These are phyloP conservation scores for Clarias batrachus DNA, from an alignment of 2,113 vertebrate species.

Conservation along the genomic window DNA sequence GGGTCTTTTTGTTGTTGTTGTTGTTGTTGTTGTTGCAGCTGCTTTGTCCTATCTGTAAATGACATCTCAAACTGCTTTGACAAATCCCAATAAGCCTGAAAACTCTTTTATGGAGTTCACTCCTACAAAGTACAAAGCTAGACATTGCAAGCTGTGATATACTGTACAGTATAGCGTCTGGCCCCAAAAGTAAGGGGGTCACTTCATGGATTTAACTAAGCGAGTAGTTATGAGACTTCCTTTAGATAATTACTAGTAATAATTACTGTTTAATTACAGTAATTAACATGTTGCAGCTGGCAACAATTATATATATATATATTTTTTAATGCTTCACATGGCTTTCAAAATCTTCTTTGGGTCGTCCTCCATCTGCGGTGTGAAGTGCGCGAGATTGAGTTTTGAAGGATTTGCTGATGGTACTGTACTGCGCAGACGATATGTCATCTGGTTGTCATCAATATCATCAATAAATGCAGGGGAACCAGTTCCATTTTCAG, in stretches of 20 bases:
- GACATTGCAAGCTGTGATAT: not conserved
- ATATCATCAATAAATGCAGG: not conserved
- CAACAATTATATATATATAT: too few relatives aligned
- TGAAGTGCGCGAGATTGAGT: not conserved
- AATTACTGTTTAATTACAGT: too few relatives aligned
- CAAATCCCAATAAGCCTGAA: not conserved
- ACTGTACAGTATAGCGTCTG: not conserved
- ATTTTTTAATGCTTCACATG: not conserved
- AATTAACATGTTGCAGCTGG: too few relatives aligned
- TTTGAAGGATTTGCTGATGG: not conserved
- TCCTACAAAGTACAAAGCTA: not conserved
- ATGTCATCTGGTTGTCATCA: not conserved
- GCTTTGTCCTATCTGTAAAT: not conserved
- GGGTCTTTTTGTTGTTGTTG: not conserved
- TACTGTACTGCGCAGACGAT: not conserved
- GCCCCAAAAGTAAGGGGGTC: too few relatives aligned
- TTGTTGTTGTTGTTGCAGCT: not conserved
- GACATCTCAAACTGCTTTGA: not conserved
- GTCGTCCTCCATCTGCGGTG: not conserved
- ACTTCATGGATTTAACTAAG: too few relatives aligned
- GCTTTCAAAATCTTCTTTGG: not conserved
- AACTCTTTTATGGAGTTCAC: not conserved
- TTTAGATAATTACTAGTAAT: too few relatives aligned
- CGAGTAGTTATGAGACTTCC: too few relatives aligned
- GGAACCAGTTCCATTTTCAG: not conserved